Percentiles rank a stretch among this genome's conserved stretches.
Conservation (phyloP, 2,888 invertebrate genomes). For the Thecophora atra region DNA sequence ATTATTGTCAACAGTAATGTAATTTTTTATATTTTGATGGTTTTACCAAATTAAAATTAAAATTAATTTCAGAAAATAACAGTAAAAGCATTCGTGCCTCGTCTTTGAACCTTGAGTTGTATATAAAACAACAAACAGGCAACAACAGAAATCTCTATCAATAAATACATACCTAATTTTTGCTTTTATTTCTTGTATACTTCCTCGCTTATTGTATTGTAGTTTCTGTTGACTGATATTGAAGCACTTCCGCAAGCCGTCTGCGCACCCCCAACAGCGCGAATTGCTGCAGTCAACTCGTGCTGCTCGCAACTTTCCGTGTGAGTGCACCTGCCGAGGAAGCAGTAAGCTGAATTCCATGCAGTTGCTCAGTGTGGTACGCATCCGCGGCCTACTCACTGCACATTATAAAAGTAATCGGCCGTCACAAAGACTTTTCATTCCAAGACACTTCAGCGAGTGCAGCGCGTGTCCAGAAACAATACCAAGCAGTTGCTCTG, state of each 20-base stretch:
- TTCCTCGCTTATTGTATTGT: neutral
- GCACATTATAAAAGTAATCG: slow-evolving; percentile 55
- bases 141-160: too few relatives aligned
- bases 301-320: slow-evolving; percentile 10
- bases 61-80: too few relatives aligned
- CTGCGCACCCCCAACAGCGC: slow-evolving; percentile 24
- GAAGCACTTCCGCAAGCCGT: slow-evolving; percentile 42
- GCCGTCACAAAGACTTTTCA: slow-evolving; percentile 49
- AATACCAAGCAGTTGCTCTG: neutral
- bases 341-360: slow-evolving; percentile 28
- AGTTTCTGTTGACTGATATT: slow-evolving; percentile 47
- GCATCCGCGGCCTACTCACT: slow-evolving; percentile 26
- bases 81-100: too few relatives aligned
- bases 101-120: too few relatives aligned
- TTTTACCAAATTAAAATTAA: too few relatives aligned
- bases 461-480: neutral
- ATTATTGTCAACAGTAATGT: too few relatives aligned
- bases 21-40: too few relatives aligned
- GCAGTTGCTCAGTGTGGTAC: slow-evolving; percentile 32
- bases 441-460: slow-evolving; percentile 45
- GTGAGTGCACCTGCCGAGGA: slow-evolving; percentile 28
- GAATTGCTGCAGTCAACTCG: slow-evolving; percentile 9
- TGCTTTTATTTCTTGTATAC: neutral
- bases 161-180: too few relatives aligned
- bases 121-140: too few relatives aligned